Base-by-base conservation (phyloP, 2,888 invertebrate genomes). In the Euproctis similis region DNA sequence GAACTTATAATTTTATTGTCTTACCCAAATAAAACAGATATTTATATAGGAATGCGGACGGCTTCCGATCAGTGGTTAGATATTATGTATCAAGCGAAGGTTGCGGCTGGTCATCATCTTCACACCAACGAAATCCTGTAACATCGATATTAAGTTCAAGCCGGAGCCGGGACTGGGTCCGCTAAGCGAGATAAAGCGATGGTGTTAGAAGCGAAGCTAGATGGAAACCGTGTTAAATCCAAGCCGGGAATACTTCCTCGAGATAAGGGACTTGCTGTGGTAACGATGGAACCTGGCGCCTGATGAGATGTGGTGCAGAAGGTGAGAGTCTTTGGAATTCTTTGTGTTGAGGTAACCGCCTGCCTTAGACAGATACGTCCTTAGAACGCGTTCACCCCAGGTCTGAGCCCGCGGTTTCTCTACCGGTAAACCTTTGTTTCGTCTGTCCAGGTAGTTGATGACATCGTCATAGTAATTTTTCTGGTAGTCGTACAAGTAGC, bases 401-500 rank as follows among this genome's bases (percentile, higher is more conserved):
- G 93, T 94, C 74, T 94, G 92, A 8, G 94, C 89, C 30, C 90
- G 86, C 1, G 94, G 95, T 36, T 87, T 85, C 49, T 94, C 94
- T 26, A 90, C 87, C 1, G 68, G 76, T 27, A 89, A 59, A 0
- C 94, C 94, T 45, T 86, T 86, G 71, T 90, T 88, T 51, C 92
- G 87, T 60, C 90, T 89, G 69, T 95, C 91, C 74, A 95, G 73
- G 77, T 91, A 95, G 31, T 91, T 90, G 69, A 95, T 92, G 36
- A 93, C 90, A 64, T 94, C 94, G 63, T 94, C 90, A 74, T 94
- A 95, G 70, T 95, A 95, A 77, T 92, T 94, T 72, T 90, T 89
- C 77, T 91, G 89, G 81, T 94, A 95, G 70, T 94, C 90, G 78
- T 91, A 92, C 69, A 93, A 85, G 69, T 94, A 94, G 62, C 86